A percentile compares a stretch with the other conserved stretches of the same genome.
phyloP scores from a whole-genome alignment of 2,113 vertebrate species.

The Larimichthys polyactis region DNA sequence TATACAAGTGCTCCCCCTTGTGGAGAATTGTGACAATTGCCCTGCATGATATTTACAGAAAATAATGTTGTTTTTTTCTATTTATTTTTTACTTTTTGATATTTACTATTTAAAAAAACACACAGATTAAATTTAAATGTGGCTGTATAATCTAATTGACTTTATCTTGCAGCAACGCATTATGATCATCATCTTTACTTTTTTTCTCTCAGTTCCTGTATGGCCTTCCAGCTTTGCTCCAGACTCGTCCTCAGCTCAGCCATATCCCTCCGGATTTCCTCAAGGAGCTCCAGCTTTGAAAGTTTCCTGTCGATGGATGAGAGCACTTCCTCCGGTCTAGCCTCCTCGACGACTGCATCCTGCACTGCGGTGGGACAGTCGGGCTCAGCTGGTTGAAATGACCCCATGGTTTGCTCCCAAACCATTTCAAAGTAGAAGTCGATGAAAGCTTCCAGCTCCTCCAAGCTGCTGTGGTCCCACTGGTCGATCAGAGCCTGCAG shows the following conservation, averaged over 20 bases:
- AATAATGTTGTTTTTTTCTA: not conserved
- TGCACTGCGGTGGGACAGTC: not conserved
- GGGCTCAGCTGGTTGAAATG: not conserved
- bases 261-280: constrained; percentile 76
- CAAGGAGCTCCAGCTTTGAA: constrained; percentile 78
- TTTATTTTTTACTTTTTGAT: not conserved
- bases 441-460: constrained; percentile 82
- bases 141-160: not conserved
- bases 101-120: not conserved
- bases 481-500: constrained; percentile 73
- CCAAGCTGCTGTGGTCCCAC: constrained; percentile 74
- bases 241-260: constrained; percentile 58
- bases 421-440: constrained; percentile 77
- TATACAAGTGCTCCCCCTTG: constrained; percentile 58
- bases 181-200: not conserved
- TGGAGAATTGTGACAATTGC: constrained; percentile 26
- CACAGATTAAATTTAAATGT: too few species aligned
- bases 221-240: constrained; percentile 57
- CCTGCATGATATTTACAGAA: not conserved
- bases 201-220: constrained; percentile 59
- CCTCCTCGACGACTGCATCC: not conserved
- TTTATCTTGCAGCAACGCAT: not conserved
- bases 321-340: constrained; percentile 40
- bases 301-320: constrained; percentile 76
- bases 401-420: constrained; percentile 67